Evolutionary conservation across 2,797 vertebrate genomes (phyloP).

Genomic region (Phataginus tricuspis): DNA sequence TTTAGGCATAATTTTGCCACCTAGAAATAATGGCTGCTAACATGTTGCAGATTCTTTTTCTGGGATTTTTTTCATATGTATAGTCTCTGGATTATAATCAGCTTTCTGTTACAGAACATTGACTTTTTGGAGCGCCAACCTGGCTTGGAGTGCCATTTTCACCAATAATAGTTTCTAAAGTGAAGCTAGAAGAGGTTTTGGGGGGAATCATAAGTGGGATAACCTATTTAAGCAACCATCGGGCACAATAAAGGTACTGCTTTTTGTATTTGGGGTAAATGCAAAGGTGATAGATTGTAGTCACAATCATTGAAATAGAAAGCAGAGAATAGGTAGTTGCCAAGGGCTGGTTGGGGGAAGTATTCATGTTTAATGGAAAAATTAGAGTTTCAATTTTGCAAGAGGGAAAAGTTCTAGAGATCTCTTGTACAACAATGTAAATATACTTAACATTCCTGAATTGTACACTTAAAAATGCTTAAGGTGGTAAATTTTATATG

Average conservation of each 20-base stretch:
- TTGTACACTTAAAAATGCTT: neutral
- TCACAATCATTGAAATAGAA: neutral
- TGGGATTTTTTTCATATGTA: neutral
- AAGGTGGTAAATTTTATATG: neutral
- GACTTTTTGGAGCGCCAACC: neutral
- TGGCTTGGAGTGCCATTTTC: neutral
- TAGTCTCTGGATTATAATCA: conserved; percentile 22
- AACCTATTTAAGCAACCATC: neutral
- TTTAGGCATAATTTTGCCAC: neutral
- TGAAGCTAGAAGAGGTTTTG: neutral
- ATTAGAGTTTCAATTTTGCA: neutral
- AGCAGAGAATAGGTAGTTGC: neutral
- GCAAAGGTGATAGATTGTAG: neutral
- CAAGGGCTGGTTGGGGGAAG: neutral
- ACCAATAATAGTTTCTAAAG: conserved; percentile 34
- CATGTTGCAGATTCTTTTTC: neutral
- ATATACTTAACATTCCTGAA: neutral
- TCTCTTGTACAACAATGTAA: neutral
- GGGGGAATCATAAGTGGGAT: neutral
- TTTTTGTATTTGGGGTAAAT: neutral
- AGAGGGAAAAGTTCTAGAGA: neutral
- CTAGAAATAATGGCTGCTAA: neutral
- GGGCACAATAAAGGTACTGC: neutral
- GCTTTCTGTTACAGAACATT: neutral
- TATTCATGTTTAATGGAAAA: neutral